Base-by-base conservation (phyloP, 2,113 vertebrate genomes). In the Chrysochloris asiatica region DNA sequence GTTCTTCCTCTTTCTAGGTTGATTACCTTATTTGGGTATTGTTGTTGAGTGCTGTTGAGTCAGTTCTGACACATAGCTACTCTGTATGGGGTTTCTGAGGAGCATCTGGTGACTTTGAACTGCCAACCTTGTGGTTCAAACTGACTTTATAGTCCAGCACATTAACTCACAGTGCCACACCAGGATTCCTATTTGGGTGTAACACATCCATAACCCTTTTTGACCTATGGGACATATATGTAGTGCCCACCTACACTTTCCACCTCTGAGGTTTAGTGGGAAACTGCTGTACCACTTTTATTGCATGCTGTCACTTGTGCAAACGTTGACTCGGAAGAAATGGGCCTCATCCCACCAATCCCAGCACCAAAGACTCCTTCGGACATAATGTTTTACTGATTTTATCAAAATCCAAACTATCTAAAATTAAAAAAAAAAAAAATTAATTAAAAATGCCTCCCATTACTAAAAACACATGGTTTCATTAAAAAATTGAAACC, bases 1-100 rank as follows among this genome's bases (percentile, higher is more conserved):
- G 52, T 24, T 59, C 81, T 90, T 92, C 76, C 83, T 94, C 65
- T 80, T 73, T 90, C 77, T 75, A 71, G 75, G 75, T 65, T 92
- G 45, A 78, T 69, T 76, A 59, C 71, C 69, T 83, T 83, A 75
- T 87, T 67, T 93, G 73, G 43, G 48, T 85, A 77, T 83, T n/a
- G n/a, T n/a, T n/a, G n/a, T n/a, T n/a, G n/a, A n/a, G n/a, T n/a
- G n/a, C n/a, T n/a, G n/a, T n/a, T n/a, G n/a, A n/a, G n/a, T n/a
- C n/a, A n/a, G n/a, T n/a, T n/a, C n/a, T n/a, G n/a, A n/a, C n/a
- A n/a, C n/a, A n/a, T n/a, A n/a, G n/a, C n/a, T n/a, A n/a, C n/a
- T n/a, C n/a, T n/a, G n/a, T n/a, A n/a, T n/a, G n/a, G n/a, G n/a
- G n/a, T n/a, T n/a, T n/a, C n/a, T n/a, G n/a, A n/a, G n/a, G n/a